These are phyloP conservation scores for Emesis furor DNA, from an alignment of 2,888 invertebrate genomes.

Conservation along the genomic window DNA sequence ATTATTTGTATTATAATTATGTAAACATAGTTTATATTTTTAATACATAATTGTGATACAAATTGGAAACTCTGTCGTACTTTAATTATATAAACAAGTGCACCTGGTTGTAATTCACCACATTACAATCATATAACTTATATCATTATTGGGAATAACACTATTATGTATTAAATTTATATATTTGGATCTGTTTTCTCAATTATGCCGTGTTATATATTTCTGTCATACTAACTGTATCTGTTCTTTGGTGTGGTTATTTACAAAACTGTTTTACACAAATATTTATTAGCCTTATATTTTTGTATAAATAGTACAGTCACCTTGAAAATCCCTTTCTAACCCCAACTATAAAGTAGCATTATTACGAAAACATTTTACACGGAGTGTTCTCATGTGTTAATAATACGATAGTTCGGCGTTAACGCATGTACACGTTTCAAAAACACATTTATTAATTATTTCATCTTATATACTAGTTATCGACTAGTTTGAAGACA, in stretches of 20 bases:
- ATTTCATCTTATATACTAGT: too few species aligned
- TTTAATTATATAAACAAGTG: background rate
- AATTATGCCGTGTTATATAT: conserved; percentile 15
- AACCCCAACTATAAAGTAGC: background rate
- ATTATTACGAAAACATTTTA: conserved; percentile 20
- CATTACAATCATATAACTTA: background rate
- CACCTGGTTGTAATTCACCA: background rate
- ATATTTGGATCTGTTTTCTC: conserved; percentile 22
- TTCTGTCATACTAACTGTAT: conserved; percentile 3
- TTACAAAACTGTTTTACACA: background rate
- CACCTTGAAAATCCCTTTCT: conserved; percentile 12
- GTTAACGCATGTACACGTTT: too few species aligned
- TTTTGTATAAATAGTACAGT: conserved; percentile 18
- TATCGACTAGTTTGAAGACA: too few species aligned
- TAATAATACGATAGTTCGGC: too few species aligned
- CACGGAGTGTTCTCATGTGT: background rate
- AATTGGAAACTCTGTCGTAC: background rate
- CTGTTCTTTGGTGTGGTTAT: conserved; percentile 15
- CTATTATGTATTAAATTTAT: conserved; percentile 74
- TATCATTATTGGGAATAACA: conserved; percentile 30
- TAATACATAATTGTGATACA: background rate
- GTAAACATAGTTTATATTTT: background rate
- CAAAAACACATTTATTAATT: too few species aligned
- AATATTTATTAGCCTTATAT: background rate
- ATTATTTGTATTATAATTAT: background rate